Evolutionary conservation across 2,888 invertebrate genomes (phyloP).

Genomic region (Plebejus argus): DNA sequence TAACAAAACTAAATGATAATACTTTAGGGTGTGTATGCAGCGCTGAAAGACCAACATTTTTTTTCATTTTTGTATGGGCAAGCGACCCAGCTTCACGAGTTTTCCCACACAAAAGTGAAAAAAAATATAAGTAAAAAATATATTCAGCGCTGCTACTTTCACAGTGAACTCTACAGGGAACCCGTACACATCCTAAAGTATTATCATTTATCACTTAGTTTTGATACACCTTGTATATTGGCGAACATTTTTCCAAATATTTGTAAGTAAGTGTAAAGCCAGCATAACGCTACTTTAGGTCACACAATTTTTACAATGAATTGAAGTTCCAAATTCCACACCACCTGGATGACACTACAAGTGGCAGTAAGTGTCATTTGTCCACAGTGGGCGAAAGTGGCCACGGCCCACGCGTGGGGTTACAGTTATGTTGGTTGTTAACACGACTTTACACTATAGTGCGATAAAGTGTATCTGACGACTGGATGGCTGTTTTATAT

Average conservation of each 20-base stretch:
- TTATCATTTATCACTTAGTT: no score
- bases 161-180: no score
- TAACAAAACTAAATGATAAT: no score
- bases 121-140: no score
- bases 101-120: no score
- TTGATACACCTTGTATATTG: no score
- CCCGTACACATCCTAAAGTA: no score
- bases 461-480: neutral
- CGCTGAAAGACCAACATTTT: no score
- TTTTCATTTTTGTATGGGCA: no score
- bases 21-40: no score
- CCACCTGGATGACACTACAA: neutral
- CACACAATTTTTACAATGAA: slow-evolving; percentile 1
- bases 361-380: slow-evolving; percentile 13
- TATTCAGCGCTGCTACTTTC: no score
- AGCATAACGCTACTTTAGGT: neutral
- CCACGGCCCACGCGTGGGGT: neutral
- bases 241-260: neutral
- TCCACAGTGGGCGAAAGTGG: neutral
- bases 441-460: slow-evolving; percentile 2
- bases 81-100: no score
- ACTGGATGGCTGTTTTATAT: neutral
- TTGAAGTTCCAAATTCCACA: slow-evolving; percentile 4
- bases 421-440: slow-evolving; percentile 21
- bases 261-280: neutral